These are phyloP conservation scores for Aurelia aurita complex sp. Pacific DNA, from an alignment of 30 jellyfish, hydroid and myxozoan species.

Conservation along the genomic window DNA sequence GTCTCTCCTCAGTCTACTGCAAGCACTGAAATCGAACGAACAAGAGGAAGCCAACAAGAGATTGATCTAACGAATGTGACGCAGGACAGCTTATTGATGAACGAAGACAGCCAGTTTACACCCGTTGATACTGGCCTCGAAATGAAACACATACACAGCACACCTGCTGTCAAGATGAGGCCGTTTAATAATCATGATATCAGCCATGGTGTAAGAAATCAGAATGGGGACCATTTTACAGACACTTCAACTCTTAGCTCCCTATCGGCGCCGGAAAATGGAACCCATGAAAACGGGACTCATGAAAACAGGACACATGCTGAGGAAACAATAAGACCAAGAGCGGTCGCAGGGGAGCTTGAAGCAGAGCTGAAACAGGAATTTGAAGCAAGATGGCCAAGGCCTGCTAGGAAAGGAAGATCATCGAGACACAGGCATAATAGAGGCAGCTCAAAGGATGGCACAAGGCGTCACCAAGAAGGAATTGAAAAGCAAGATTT, in stretches of 20 bases:
- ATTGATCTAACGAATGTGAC: slow-evolving; percentile 6
- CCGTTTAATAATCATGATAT: not conserved
- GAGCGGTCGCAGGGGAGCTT: slow-evolving; percentile 32
- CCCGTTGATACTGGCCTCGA: not conserved
- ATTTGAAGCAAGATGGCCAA: slow-evolving; percentile 23
- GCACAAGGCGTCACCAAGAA: slow-evolving; percentile 5
- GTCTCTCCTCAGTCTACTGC: too few species aligned
- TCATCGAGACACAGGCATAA: not conserved
- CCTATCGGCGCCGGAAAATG: slow-evolving; percentile 26
- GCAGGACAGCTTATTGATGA: slow-evolving; percentile 15
- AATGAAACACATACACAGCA: slow-evolving; percentile 29
- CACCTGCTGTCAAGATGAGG: slow-evolving; percentile 38
- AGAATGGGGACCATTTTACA: not conserved
- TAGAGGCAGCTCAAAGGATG: not conserved
- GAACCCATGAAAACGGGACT: not conserved
- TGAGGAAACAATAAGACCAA: not conserved
- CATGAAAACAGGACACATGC: slow-evolving; percentile 10
- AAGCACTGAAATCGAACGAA: too few species aligned
- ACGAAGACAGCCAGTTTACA: slow-evolving; percentile 6
- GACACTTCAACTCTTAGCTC: slow-evolving; percentile 53
- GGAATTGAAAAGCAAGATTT: slow-evolving; percentile 19
- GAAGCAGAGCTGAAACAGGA: slow-evolving; percentile 39
- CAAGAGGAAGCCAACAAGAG: not conserved
- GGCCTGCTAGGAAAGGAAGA: slow-evolving; percentile 16
- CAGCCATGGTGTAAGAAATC: not conserved